Percentiles rank a stretch among this genome's conserved stretches.
Conservation (phyloP, 2,888 invertebrate species). For the Plebejus anna region DNA sequence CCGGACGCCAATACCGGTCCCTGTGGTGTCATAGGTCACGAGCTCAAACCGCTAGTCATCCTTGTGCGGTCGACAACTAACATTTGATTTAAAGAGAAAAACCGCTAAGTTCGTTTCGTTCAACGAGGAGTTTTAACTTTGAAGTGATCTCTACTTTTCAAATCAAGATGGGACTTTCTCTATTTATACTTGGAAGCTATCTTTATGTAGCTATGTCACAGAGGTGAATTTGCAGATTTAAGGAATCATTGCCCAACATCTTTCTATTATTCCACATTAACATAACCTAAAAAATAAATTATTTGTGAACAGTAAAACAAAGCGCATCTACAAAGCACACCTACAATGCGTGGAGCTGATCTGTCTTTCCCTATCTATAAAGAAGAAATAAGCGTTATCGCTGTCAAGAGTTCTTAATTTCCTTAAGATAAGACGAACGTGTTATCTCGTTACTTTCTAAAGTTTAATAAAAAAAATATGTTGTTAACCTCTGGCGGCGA, state of each 20-base stretch:
- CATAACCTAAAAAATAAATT: background rate
- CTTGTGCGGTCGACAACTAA: conserved; percentile 34
- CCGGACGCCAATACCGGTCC: conserved; percentile 51
- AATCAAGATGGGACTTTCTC: no score
- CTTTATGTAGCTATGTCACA: background rate
- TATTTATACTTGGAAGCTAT: no score
- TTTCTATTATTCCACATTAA: background rate
- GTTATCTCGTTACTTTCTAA: conserved; percentile 74
- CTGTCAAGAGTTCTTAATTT: conserved; percentile 41
- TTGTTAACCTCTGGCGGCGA: conserved; percentile 76
- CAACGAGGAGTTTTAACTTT: background rate
- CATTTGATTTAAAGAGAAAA: conserved; percentile 31
- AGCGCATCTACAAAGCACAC: background rate
- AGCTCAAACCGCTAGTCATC: conserved; percentile 34
- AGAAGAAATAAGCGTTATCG: conserved; percentile 28
- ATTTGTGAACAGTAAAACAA: background rate
- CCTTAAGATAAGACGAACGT: conserved; percentile 50
- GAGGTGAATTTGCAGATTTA: background rate
- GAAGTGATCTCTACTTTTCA: background rate
- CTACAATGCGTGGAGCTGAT: background rate
- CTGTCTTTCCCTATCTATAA: conserved; percentile 22
- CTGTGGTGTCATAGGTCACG: background rate
- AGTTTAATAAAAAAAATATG: conserved; percentile 70
- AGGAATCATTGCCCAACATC: background rate
- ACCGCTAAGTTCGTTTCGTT: background rate